Base-by-base conservation (phyloP, 30 jellyfish, hydroid and myxozoan genomes). In the Aurelia aurita complex sp. Pacific region DNA sequence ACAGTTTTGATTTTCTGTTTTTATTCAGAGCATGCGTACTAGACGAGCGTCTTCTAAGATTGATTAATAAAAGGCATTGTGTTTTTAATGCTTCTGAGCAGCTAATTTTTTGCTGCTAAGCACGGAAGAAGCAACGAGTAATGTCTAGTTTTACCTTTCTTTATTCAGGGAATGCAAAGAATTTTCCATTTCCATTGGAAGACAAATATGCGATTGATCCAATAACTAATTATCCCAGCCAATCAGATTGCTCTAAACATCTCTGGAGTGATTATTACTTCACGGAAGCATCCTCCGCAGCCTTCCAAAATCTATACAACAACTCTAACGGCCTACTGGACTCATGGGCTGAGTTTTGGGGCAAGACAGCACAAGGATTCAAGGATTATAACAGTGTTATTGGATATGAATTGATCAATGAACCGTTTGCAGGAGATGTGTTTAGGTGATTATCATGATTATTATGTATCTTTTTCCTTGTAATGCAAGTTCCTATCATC, bases 291-390 rank as follows among this genome's bases (percentile, higher is more conserved):
- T 92, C 96, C 17, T 85, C 97, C 19, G 88, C 96, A n/a, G 97
- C 98, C 10, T 94, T 94, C 80, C 98, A 94, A 81, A 88, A 78
- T 60, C 82, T 94, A 42, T 94, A 94, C 91, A 89, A 86, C 94
- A 94, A 94, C 79, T 89, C 96, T 4, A 95, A 83, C 61, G 98
- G 98, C 60, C 91, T 94, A 52, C 91, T 85, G 32, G 98, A 94
- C 57, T 95, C 96, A 43, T 87, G 96, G 96, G 98, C 97, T 9
- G 89, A 84, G 17, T 94, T 94, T 82, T 94, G 98, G 98, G 89
- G 78, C 54, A 87, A 74, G 64, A 94, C 98, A 9, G 98, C 98
- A 23, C 83, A 88, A 70, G 94, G 83, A 14, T 94, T 94, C 96
- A 88, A 88, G 60, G 85, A 72, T 55, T 64, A 82, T 19, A 43